These are phyloP conservation scores for Diloba caeruleocephala DNA, from an alignment of 2,888 invertebrate species.

Conservation along the genomic window DNA sequence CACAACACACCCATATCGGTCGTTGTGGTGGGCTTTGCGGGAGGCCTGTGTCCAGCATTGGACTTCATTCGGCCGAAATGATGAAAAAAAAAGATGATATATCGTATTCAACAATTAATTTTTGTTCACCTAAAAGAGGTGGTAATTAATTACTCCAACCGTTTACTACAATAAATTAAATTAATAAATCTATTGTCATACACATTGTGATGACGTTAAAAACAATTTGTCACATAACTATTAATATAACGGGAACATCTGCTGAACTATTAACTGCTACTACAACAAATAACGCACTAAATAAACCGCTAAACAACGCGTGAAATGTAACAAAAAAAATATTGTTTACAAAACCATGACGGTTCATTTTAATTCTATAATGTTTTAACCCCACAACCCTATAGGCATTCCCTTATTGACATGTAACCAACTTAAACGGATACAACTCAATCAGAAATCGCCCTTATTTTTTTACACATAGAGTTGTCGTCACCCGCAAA, in stretches of 20 bases:
- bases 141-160: conserved; percentile 39
- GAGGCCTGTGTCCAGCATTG: too few species aligned
- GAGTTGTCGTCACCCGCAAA: conserved; percentile 4
- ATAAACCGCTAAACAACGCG: conserved; percentile 83
- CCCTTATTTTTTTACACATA: neutral
- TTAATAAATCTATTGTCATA: conserved; percentile 50
- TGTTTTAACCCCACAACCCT: conserved; percentile 75
- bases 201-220: conserved; percentile 44
- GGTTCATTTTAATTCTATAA: conserved; percentile 75
- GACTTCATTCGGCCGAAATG: too few species aligned
- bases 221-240: conserved; percentile 70
- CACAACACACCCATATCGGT: too few species aligned
- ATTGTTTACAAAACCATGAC: conserved; percentile 82
- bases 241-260: conserved; percentile 67
- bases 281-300: conserved; percentile 66
- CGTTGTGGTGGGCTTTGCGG: too few species aligned
- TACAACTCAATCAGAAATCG: conserved; percentile 7
- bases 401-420: conserved; percentile 49
- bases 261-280: conserved; percentile 54
- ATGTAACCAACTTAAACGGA: neutral
- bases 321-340: conserved; percentile 75
- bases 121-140: conserved; percentile 25
- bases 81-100: too few species aligned
- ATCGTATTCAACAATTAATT: neutral
- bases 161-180: conserved; percentile 55